A percentile compares a stretch with the other conserved stretches of the same genome.
Evolutionary conservation across 2,113 vertebrate genomes (phyloP).

Genomic region (Passer domesticus): DNA sequence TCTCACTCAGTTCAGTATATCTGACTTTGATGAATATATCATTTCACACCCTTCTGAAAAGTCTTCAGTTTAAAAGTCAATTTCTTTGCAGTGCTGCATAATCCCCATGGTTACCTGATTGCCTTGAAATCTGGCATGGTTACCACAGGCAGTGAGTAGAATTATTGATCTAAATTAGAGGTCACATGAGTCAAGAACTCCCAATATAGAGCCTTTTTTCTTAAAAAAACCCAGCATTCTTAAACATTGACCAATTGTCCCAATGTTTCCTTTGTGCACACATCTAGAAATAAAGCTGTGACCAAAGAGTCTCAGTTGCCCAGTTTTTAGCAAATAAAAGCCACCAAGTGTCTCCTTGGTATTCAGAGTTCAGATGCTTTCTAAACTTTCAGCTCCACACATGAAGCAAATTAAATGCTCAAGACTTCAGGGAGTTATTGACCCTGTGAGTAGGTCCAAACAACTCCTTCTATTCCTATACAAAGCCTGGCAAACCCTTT

Average conservation of each 20-base stretch:
- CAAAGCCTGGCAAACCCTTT: not conserved
- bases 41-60: constrained; percentile 27
- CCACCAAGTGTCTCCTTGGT: not conserved
- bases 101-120: constrained; percentile 8
- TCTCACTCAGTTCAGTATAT: not conserved
- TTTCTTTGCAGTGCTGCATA: not conserved
- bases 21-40: not conserved
- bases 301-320: not conserved
- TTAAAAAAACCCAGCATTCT: not conserved
- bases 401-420: not conserved
- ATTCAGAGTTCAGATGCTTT: not conserved
- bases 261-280: not conserved
- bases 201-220: not conserved
- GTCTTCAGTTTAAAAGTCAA: not conserved
- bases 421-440: not conserved
- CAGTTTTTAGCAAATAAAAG: not conserved
- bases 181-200: constrained; percentile 2
- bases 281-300: not conserved
- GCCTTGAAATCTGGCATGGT: not conserved
- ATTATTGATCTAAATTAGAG: not conserved
- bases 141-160: not conserved
- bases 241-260: not conserved
- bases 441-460: not conserved
- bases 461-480: not conserved
- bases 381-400: not conserved